These are phyloP conservation scores for Protophormia terraenovae DNA, from an alignment of 2,888 invertebrate genomes.

Conservation along the genomic window DNA sequence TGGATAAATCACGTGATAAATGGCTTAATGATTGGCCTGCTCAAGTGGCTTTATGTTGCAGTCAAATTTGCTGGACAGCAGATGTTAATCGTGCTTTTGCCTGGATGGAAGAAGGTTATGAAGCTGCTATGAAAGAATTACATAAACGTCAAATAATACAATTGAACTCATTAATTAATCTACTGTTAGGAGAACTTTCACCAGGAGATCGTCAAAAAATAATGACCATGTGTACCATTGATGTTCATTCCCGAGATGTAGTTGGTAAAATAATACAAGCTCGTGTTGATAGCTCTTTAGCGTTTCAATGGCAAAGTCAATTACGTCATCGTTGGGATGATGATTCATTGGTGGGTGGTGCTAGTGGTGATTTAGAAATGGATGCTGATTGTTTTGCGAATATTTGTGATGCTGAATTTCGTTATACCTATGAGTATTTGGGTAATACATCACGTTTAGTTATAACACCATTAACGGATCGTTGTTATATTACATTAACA, in stretches of 20 bases:
- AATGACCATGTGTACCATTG: conserved; percentile 98
- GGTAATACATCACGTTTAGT: conserved; percentile 97
- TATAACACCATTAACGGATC: conserved; percentile 96
- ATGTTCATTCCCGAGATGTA: conserved; percentile 97
- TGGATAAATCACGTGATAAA: conserved; percentile 92
- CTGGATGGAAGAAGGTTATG: conserved; percentile 95
- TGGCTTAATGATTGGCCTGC: conserved; percentile 97
- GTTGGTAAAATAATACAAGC: conserved; percentile 92
- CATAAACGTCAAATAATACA: conserved; percentile 94
- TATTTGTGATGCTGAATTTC: conserved; percentile 97
- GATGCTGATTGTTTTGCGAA: conserved; percentile 91
- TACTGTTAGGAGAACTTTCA: conserved; percentile 91
- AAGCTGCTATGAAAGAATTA: conserved; percentile 95
- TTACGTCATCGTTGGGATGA: conserved; percentile 92
- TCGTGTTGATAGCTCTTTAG: conserved; percentile 90
- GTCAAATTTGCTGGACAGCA: conserved; percentile 98
- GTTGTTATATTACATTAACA: conserved; percentile 97
- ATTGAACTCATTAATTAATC: conserved; percentile 89
- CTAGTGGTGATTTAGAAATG: conserved; percentile 24
- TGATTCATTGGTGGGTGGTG: conserved; percentile 2
- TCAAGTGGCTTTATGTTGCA: conserved; percentile 94
- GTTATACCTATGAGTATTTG: conserved; percentile 95
- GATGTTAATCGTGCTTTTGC: conserved; percentile 95
- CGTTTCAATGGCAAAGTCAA: conserved; percentile 97
- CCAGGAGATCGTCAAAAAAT: conserved; percentile 95